Percentiles rank a stretch among this genome's conserved stretches.
phyloP scores from a whole-genome alignment of 2,113 vertebrate species.

The Psammodynastes pulverulentus region DNA sequence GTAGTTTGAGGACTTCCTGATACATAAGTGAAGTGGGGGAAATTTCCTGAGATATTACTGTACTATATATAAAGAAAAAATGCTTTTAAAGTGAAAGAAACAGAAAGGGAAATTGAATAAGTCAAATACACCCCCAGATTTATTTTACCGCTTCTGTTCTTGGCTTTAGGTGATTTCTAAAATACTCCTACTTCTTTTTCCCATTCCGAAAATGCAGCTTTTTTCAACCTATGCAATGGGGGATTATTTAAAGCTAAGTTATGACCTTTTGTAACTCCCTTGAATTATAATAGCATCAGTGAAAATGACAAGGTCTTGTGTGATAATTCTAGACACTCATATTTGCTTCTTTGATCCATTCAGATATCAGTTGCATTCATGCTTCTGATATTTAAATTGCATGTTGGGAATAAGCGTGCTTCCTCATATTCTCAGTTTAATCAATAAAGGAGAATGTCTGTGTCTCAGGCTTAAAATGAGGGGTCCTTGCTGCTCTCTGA shows the following conservation, averaged over 20 bases:
- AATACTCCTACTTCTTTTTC: background rate
- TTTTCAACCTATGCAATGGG: background rate
- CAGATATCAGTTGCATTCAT: background rate
- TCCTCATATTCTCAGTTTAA: background rate
- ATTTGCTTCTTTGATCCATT: background rate
- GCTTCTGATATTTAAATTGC: background rate
- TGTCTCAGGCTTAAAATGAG: background rate
- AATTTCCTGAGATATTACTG: background rate
- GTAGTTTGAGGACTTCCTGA: background rate
- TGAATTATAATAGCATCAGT: background rate
- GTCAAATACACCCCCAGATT: background rate
- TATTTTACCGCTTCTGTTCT: background rate
- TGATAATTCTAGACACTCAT: background rate
- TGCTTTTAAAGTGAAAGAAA: background rate
- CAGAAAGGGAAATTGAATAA: background rate
- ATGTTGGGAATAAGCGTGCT: background rate
- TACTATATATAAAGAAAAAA: background rate
- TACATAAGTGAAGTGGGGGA: background rate
- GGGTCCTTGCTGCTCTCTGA: background rate
- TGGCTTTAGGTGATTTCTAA: background rate
- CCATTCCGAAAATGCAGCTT: background rate
- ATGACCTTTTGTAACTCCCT: background rate
- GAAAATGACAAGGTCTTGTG: background rate
- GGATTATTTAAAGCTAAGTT: background rate
- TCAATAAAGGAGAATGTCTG: background rate